Evolutionary conservation across 2,888 invertebrate genomes (phyloP), one percentile per base, ranked within the genome.

Genomic region (Conops quadrifasciatus): DNA sequence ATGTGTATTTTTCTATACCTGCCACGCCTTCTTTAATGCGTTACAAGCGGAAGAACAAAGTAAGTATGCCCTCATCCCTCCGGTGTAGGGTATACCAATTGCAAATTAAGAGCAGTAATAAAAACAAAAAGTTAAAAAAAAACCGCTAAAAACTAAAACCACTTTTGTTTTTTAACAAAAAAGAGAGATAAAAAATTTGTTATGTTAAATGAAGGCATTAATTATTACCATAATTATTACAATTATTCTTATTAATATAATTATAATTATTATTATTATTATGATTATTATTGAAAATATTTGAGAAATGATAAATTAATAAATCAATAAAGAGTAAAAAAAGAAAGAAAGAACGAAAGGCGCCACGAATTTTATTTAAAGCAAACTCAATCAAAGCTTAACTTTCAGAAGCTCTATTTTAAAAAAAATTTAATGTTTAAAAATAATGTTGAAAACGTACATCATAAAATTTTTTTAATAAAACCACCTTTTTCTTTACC

Each of bases 281-380:
- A 68, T 79, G 78, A 79, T 80, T 80, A 80, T 79, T 81, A 80
- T 79, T 81, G 78, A 82, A 80, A 80, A 80, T 81, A 81, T 81
- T 81, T 80, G 79, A 81, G 76, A 79, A 78, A 80, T 79, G 78
- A 70, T 72, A 60, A 70, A 71, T 71, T 72, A 51, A 64, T 68
- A 66, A 56, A 70, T 67, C 36, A 70, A 58, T 59, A 67, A 49
- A 60, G 65, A 69, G 28, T 58, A 69, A 15, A 26, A 71, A 16
- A 69, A 36, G 36, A 4, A n/a, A 60, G 53, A 53, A 28, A 59
- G 4, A 43, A 69, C 45, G 51, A 63, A 62, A 51, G 19, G 21
- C 21, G 64, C n/a, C 62, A 60, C 58, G 45, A 66, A 49, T 65
- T 66, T 36, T 62, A 72, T 53, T 68, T 49, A 62, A 56, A 60